Evolutionary conservation across 2,797 vertebrate genomes (phyloP).

Genomic region (Atherinosoma microstoma): DNA sequence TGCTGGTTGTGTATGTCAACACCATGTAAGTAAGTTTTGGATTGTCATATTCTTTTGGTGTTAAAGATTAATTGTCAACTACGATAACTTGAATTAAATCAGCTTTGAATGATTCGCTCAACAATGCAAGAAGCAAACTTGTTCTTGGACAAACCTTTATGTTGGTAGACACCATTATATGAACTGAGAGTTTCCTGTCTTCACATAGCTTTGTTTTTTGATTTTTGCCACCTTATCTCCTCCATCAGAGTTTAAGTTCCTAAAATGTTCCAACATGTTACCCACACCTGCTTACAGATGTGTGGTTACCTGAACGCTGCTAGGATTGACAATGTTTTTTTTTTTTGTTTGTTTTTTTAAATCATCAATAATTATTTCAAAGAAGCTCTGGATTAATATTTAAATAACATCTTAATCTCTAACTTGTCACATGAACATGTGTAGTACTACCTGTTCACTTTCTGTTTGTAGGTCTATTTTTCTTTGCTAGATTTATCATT

Average conservation of each 20-base stretch:
- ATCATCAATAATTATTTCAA: not conserved
- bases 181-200: constrained; percentile 1
- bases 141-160: not conserved
- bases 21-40: not conserved
- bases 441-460: not conserved
- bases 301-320: constrained; percentile 4
- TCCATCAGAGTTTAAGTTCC: not conserved
- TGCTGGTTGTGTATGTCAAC: constrained; percentile 1
- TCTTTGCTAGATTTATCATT: constrained; percentile 14
- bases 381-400: not conserved
- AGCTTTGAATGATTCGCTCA: not conserved
- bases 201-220: not conserved
- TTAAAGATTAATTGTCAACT: not conserved
- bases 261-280: not conserved
- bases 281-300: not conserved
- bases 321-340: not conserved
- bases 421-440: not conserved
- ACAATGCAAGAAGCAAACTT: not conserved
- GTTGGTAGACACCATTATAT: not conserved
- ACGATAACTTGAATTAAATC: not conserved
- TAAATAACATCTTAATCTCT: not conserved
- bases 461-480: constrained; percentile 16
- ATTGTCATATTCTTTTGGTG: not conserved
- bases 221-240: not conserved
- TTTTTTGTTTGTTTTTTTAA: too few species aligned